A percentile compares a stretch with the other conserved stretches of the same genome.
phyloP scores from a whole-genome alignment of 2,888 invertebrate species.

The Cephus pygmeus region DNA sequence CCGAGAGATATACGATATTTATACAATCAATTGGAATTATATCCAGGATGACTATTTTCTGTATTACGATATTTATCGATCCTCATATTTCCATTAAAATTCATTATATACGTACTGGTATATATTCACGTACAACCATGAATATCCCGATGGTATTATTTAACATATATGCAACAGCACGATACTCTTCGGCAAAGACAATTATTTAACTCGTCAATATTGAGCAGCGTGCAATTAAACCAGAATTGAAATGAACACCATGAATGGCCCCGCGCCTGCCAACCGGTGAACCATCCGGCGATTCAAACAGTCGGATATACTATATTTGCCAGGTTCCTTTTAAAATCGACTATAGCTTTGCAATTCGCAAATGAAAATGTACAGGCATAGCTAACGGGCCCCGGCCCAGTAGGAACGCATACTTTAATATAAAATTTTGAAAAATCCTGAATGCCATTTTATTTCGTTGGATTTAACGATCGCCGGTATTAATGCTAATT shows the following conservation, averaged over 20 bases:
- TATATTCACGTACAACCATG: no score
- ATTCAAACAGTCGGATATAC: conserved; percentile 21
- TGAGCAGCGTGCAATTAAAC: conserved; percentile 47
- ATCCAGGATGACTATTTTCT: no score
- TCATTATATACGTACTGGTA: no score
- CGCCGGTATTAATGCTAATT: no score
- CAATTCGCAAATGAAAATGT: conserved; percentile 42
- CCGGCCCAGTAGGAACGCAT: no score
- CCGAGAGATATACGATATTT: no score
- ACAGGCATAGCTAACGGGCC: conserved; percentile 12
- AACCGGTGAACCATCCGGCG: neutral
- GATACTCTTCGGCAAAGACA: conserved; percentile 29
- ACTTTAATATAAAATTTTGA: no score
- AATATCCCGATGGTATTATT: neutral
- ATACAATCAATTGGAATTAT: no score
- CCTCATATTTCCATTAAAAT: no score
- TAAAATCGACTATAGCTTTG: conserved; percentile 27
- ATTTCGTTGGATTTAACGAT: no score
- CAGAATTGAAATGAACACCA: conserved; percentile 45
- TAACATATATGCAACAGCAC: neutral
- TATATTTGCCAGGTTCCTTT: conserved; percentile 33
- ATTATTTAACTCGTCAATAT: conserved; percentile 48
- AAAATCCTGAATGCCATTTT: no score
- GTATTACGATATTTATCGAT: no score
- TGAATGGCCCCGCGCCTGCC: conserved; percentile 14